phyloP scores from a whole-genome alignment of 2,797 vertebrate species.

The Aphelocoma californica region DNA sequence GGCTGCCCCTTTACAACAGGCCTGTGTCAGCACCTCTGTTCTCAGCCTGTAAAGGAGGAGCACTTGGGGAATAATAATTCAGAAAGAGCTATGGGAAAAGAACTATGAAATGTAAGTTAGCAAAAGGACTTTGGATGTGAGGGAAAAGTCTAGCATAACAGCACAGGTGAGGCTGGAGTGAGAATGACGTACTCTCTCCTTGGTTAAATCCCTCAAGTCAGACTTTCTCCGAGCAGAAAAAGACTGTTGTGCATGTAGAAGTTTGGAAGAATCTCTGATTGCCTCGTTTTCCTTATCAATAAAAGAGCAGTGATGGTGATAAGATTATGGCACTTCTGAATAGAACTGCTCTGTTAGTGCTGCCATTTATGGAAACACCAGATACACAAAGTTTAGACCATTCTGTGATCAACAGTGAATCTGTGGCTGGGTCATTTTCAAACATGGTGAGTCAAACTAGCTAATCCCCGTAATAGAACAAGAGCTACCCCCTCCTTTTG shows the following conservation, averaged over 20 bases:
- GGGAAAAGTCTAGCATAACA: neutral
- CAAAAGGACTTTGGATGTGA: conserved; percentile 21
- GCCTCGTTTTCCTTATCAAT: neutral
- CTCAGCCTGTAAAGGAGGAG: conserved; percentile 52
- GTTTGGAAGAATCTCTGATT: neutral
- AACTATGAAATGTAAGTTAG: conserved; percentile 40
- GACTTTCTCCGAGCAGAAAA: neutral
- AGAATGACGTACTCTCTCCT: neutral
- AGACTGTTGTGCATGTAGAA: neutral
- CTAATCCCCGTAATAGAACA: neutral
- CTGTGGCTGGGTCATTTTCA: neutral
- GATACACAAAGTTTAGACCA: neutral
- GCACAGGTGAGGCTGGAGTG: conserved; percentile 46
- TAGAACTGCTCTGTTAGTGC: neutral
- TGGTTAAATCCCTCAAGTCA: neutral
- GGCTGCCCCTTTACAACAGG: conserved; percentile 35
- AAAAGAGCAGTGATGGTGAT: neutral
- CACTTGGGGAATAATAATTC: conserved; percentile 56
- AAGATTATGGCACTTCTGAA: neutral
- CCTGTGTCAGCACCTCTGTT: conserved; percentile 52
- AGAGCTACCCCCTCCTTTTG: neutral
- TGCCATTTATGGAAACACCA: neutral
- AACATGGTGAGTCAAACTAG: neutral
- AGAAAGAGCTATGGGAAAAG: conserved; percentile 43
- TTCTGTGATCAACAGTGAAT: neutral